phyloP scores from a whole-genome alignment of 2,113 vertebrate species.

The Corythoichthys haematopterus region DNA sequence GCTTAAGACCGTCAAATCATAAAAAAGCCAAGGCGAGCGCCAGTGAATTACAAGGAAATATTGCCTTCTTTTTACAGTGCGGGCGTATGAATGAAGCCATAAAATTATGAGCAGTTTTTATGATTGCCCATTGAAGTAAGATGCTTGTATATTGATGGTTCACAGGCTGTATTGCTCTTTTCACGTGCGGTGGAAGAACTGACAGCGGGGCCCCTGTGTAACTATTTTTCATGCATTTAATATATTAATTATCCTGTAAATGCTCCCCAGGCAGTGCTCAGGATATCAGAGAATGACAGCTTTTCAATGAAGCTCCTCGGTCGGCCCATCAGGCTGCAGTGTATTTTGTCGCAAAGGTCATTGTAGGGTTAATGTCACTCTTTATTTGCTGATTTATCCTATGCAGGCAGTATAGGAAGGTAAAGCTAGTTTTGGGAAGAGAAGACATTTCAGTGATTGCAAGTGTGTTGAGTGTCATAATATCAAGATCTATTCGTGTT shows the following conservation, averaged over 20 bases:
- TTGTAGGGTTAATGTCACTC: conserved; percentile 99
- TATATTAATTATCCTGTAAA: conserved; percentile 99
- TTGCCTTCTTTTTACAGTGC: conserved; percentile 94
- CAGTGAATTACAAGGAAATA: conserved; percentile 89
- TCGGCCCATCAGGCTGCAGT: conserved; percentile 92
- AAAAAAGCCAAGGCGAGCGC: conserved; percentile 66
- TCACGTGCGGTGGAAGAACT: conserved; percentile 71
- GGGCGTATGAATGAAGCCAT: conserved; percentile 98
- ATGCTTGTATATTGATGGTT: conserved; percentile 99
- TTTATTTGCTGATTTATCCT: conserved; percentile 99
- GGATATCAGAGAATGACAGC: conserved; percentile 93
- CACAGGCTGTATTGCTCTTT: conserved; percentile 94
- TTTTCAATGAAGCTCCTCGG: conserved; percentile 86
- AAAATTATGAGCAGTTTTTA: conserved; percentile 99
- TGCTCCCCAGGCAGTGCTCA: conserved; percentile 98
- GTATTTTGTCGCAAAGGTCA: conserved; percentile 98
- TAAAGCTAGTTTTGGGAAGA: conserved; percentile 73
- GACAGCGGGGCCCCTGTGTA: conserved; percentile 84
- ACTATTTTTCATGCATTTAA: conserved; percentile 99
- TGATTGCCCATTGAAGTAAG: conserved; percentile 96
- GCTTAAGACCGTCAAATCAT: conserved; percentile 77
- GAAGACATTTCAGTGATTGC: conserved; percentile 22
- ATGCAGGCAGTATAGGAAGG: conserved; percentile 71
- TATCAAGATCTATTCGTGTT: conserved; percentile 50
- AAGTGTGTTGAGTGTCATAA: conserved; percentile 47